These are phyloP conservation scores for Acrocephalus kingi DNA, from an alignment of 2,113 vertebrate species.

Conservation along the genomic window DNA sequence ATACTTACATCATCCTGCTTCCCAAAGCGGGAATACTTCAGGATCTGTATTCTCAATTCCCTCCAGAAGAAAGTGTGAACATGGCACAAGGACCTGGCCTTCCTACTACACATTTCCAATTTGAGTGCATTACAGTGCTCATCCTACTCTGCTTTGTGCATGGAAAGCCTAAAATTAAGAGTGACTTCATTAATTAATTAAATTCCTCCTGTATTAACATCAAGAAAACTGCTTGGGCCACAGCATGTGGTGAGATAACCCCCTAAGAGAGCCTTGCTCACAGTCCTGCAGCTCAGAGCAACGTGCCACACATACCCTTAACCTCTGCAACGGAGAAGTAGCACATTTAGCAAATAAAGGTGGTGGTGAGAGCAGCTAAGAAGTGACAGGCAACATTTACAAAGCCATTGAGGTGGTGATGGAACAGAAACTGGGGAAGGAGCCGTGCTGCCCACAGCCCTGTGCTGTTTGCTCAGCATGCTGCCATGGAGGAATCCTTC, in stretches of 20 bases:
- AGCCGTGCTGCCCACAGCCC: conserved; percentile 4
- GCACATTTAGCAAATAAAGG: conserved; percentile 28
- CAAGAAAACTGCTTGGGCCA: background rate
- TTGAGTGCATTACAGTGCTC: background rate
- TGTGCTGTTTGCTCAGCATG: conserved; percentile 4
- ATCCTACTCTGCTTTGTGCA: background rate
- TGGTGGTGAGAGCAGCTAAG: conserved; percentile 17
- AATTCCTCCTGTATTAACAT: background rate
- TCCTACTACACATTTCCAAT: background rate
- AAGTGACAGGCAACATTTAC: conserved; percentile 41
- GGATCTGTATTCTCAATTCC: background rate
- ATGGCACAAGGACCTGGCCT: background rate
- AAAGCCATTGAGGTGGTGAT: conserved; percentile 14
- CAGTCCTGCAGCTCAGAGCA: background rate
- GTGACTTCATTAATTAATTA: background rate
- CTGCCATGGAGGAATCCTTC: conserved; percentile 36
- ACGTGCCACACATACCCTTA: background rate
- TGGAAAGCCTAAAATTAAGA: background rate
- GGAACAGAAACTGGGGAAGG: background rate
- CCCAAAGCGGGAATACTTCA: background rate
- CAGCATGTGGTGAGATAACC: background rate
- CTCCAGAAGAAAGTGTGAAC: background rate
- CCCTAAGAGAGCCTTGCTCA: background rate
- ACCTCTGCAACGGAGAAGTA: conserved; percentile 17
- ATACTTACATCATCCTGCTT: background rate